These are phyloP conservation scores for Entomyzon cyanotis DNA, from an alignment of 2,113 vertebrate species.

Conservation along the genomic window DNA sequence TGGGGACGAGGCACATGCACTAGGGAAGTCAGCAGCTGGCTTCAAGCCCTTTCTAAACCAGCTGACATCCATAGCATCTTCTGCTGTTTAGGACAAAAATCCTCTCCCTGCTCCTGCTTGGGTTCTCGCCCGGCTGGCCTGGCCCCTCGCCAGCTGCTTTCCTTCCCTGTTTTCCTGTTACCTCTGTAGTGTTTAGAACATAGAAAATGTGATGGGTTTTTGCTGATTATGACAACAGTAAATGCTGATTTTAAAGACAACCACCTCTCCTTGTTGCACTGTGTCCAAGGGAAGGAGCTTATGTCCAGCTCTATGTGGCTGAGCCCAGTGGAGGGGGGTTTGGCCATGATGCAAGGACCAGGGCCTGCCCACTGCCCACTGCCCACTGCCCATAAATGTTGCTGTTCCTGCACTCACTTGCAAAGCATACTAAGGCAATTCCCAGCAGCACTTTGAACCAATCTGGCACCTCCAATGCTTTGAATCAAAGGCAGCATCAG, in stretches of 20 bases:
- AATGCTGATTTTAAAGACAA: conserved; percentile 32
- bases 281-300: not conserved
- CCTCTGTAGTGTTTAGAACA: not conserved
- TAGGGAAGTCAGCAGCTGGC: not conserved
- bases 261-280: not conserved
- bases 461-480: not conserved
- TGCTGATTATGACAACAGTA: not conserved
- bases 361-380: not conserved
- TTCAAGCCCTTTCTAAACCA: not conserved
- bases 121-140: not conserved
- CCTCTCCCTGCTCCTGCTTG: not conserved
- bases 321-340: accelerated
- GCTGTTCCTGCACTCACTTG: not conserved
- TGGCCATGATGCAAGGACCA: accelerated
- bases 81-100: not conserved
- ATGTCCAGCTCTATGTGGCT: accelerated
- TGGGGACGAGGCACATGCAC: accelerated
- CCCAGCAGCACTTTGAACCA: not conserved
- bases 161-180: not conserved
- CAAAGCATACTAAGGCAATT: not conserved
- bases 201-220: not conserved
- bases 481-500: not conserved
- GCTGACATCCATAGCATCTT: not conserved
- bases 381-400: accelerated
- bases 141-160: not conserved